Evolutionary conservation across 2,797 vertebrate species (phyloP).

Genomic region (Aphelocoma californica): DNA sequence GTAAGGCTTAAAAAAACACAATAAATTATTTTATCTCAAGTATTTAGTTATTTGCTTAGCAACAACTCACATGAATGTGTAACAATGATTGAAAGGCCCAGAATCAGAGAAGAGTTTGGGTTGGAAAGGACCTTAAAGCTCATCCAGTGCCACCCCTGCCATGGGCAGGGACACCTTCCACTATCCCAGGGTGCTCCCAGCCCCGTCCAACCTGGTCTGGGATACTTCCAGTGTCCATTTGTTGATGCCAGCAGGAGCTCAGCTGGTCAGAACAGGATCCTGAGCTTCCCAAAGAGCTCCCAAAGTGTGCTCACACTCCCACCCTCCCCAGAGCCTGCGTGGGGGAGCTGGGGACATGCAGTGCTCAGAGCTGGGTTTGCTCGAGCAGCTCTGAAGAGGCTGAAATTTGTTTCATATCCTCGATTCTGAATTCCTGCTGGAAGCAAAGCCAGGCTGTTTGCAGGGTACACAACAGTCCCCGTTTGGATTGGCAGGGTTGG

Average conservation of each 20-base stretch:
- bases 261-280: not conserved
- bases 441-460: not conserved
- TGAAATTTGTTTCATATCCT: accelerated
- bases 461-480: not conserved
- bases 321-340: not conserved
- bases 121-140: not conserved
- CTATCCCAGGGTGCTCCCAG: not conserved
- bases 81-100: not conserved
- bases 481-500: not conserved
- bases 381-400: not conserved
- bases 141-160: not conserved
- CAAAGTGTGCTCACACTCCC: not conserved
- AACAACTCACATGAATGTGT: not conserved
- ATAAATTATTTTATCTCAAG: not conserved
- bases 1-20: accelerated
- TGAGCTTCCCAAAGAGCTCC: not conserved
- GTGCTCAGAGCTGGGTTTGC: not conserved
- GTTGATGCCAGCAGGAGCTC: not conserved
- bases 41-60: not conserved
- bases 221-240: not conserved
- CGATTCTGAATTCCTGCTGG: not conserved
- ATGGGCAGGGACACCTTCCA: not conserved
- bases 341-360: accelerated
- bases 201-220: accelerated
- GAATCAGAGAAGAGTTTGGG: not conserved